Conservation (phyloP, 2,888 invertebrate species). For the Leucophenga montana region DNA sequence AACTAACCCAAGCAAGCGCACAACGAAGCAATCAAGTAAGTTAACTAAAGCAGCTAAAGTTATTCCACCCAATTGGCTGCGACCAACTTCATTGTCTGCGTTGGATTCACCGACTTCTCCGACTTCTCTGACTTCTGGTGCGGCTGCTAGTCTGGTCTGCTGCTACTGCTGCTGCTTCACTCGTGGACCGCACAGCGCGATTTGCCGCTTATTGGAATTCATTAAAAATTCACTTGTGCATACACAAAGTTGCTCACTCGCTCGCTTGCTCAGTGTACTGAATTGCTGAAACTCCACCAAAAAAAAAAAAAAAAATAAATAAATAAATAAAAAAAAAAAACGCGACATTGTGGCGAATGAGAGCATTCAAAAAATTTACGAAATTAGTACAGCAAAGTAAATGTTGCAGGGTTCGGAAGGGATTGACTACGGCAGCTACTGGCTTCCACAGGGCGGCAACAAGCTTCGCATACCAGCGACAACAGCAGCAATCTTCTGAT, state of each 20-base stretch:
- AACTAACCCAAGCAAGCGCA: not conserved
- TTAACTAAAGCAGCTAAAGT: conserved; percentile 10
- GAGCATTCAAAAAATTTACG: conserved; percentile 70
- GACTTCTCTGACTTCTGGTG: conserved; percentile 6
- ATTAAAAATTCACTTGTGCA: conserved; percentile 67
- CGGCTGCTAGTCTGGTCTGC: not conserved
- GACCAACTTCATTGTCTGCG: conserved; percentile 7
- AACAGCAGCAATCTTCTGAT: not conserved
- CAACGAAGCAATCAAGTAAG: conserved; percentile 20
- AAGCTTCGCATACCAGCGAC: not conserved
- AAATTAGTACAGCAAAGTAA: conserved; percentile 62
- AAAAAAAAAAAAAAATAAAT: conserved; percentile 40
- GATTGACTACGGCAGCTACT: not conserved
- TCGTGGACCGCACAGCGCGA: conserved; percentile 65
- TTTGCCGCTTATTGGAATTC: conserved; percentile 68
- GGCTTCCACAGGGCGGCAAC: not conserved
- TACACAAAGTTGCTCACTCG: conserved; percentile 3
- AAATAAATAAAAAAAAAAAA: conserved; percentile 29
- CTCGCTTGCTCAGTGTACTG: conserved; percentile 38
- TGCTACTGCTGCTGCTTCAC: not conserved
- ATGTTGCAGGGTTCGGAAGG: not conserved
- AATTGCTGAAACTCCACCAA: conserved; percentile 57
- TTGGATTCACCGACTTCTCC: conserved; percentile 1
- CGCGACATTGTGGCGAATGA: conserved; percentile 60
- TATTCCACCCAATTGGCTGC: conserved; percentile 26